Conservation (phyloP, 2,888 invertebrate genomes). For the Carabus problematicus region DNA sequence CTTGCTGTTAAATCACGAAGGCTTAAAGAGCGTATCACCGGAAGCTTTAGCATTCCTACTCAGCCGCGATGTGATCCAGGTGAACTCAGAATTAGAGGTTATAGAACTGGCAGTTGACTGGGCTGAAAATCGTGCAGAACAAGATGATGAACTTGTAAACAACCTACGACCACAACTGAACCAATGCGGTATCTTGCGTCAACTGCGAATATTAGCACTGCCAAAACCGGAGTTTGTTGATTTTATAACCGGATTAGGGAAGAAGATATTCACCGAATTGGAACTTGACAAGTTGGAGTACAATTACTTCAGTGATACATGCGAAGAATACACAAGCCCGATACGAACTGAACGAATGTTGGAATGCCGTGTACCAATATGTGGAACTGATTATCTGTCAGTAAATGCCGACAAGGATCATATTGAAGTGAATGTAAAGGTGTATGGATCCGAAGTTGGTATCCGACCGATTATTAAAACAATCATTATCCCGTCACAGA, state of each 20-base stretch:
- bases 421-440: conserved; percentile 20
- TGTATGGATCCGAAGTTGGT: conserved; percentile 4
- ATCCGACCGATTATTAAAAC: conserved; percentile 29
- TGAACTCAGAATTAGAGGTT: conserved; percentile 20
- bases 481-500: conserved; percentile 32
- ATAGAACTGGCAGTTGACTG: conserved; percentile 22
- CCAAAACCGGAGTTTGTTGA: conserved; percentile 15
- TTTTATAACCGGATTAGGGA: conserved; percentile 17
- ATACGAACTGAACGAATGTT: conserved; percentile 20
- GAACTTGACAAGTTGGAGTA: conserved; percentile 26
- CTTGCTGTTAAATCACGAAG: conserved; percentile 12
- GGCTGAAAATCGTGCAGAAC: conserved; percentile 18
- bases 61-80: conserved; percentile 30
- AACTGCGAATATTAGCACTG: conserved; percentile 27
- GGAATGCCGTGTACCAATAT: conserved; percentile 27
- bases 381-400: conserved; percentile 36
- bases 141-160: background rate
- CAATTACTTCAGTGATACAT: conserved; percentile 32
- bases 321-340: conserved; percentile 18
- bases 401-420: conserved; percentile 23
- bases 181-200: conserved; percentile 13
- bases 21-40: conserved; percentile 17
- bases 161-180: conserved; percentile 23
- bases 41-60: conserved; percentile 24
- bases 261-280: conserved; percentile 14